A percentile compares a stretch with the other conserved stretches of the same genome.
These are phyloP conservation scores for Clarias fuscus DNA, from an alignment of 2,797 vertebrate species.

Conservation along the genomic window DNA sequence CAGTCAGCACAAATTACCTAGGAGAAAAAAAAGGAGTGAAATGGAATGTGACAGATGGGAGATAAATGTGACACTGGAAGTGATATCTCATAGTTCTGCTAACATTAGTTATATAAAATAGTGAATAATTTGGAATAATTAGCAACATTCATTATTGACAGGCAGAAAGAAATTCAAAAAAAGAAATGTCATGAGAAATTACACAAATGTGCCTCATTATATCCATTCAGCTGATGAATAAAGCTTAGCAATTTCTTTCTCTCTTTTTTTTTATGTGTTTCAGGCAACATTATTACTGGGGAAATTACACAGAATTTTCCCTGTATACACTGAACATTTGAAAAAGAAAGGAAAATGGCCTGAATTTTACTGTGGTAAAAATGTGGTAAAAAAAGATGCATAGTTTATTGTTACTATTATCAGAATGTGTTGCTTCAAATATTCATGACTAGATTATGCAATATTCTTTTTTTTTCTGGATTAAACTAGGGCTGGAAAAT, in stretches of 20 bases:
- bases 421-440: background rate
- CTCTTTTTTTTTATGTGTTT: background rate
- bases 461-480: background rate
- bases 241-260: background rate
- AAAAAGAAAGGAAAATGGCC: background rate
- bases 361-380: background rate
- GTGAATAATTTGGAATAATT: conserved; percentile 18
- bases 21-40: background rate
- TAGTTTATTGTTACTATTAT: background rate
- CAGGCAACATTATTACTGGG: background rate
- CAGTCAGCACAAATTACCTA: conserved; percentile 96
- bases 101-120: conserved; percentile 9
- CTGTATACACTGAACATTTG: background rate
- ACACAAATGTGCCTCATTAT: conserved; percentile 21
- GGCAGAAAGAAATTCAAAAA: conserved; percentile 18
- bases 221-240: background rate
- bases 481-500: too few species aligned
- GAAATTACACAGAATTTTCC: background rate
- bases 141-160: conserved; percentile 5
- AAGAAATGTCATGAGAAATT: conserved; percentile 15
- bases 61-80: background rate
- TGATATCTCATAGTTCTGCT: conserved; percentile 8
- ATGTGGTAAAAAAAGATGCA: too few species aligned
- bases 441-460: too few species aligned
- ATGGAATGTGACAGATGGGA: conserved; percentile 1